Percentiles rank a stretch among this genome's conserved stretches.
These are phyloP conservation scores for Hydrochoerus hydrochaeris DNA, from an alignment of 2,113 vertebrate species.

Conservation along the genomic window DNA sequence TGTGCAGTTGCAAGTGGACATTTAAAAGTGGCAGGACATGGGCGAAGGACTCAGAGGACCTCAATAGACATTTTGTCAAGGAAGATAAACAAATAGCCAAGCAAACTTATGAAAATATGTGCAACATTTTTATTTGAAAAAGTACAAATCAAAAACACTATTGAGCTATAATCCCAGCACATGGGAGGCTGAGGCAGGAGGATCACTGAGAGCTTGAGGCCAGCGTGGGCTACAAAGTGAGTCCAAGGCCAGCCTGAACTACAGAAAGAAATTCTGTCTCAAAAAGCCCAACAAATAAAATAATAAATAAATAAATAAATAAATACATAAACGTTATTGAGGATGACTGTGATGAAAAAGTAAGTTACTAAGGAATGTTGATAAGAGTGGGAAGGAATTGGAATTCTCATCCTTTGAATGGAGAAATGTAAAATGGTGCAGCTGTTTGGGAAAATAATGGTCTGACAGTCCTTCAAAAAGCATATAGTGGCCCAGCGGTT, in stretches of 20 bases:
- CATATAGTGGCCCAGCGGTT: neutral
- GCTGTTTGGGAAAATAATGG: neutral
- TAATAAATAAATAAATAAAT: too few species aligned
- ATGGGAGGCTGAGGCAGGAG: too few species aligned
- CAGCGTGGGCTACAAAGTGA: too few species aligned
- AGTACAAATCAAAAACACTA: neutral
- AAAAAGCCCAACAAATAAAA: neutral
- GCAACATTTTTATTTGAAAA: neutral
- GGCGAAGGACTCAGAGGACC: neutral
- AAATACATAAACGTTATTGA: neutral
- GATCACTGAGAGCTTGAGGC: too few species aligned
- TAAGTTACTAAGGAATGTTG: neutral
- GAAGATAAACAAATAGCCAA: neutral
- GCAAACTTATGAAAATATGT: neutral
- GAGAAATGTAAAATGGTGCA: neutral
- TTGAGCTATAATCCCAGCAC: too few species aligned
- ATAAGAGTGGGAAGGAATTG: neutral
- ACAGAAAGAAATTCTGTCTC: too few species aligned
- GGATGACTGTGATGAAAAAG: neutral
- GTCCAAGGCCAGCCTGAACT: too few species aligned
- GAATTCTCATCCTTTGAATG: neutral
- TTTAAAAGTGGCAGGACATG: neutral
- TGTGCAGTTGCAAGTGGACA: neutral
- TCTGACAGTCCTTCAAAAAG: neutral
- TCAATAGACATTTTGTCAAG: neutral